Conservation (phyloP, 2,113 vertebrate genomes). For the Puntigrus tetrazona region DNA sequence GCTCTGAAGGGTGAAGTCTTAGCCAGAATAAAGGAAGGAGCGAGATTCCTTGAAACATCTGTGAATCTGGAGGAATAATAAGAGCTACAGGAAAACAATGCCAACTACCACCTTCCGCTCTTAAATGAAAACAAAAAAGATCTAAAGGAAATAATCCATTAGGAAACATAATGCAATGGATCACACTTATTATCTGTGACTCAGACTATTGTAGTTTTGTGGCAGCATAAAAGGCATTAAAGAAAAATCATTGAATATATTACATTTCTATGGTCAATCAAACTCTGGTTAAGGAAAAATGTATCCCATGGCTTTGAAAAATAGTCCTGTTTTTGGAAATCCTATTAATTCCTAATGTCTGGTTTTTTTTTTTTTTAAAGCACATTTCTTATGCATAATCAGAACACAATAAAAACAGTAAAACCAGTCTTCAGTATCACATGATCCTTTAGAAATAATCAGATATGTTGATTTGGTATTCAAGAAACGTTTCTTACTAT, state of each 20-base stretch:
- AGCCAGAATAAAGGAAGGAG: slow-evolving; percentile 40
- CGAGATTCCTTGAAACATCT: slow-evolving; percentile 17
- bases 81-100: slow-evolving; percentile 4
- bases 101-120: neutral
- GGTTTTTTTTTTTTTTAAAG: too few relatives aligned
- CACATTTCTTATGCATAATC: neutral
- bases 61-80: neutral
- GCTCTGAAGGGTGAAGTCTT: slow-evolving; percentile 26
- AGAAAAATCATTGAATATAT: slow-evolving; percentile 16
- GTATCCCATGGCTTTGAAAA: neutral
- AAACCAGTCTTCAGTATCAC: neutral
- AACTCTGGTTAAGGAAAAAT: slow-evolving; percentile 7
- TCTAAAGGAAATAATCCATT: slow-evolving; percentile 61
- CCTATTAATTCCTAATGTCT: neutral
- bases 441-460: neutral
- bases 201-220: slow-evolving; percentile 33
- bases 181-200: slow-evolving; percentile 52
- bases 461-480: neutral
- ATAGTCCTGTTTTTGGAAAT: neutral
- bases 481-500: neutral
- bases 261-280: neutral
- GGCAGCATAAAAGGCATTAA: slow-evolving; percentile 17
- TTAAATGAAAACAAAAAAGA: slow-evolving; percentile 46
- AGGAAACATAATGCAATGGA: slow-evolving; percentile 48
- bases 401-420: neutral